Conservation (phyloP, 2,113 vertebrate genomes). For the Serranochromis macrocephalus region DNA sequence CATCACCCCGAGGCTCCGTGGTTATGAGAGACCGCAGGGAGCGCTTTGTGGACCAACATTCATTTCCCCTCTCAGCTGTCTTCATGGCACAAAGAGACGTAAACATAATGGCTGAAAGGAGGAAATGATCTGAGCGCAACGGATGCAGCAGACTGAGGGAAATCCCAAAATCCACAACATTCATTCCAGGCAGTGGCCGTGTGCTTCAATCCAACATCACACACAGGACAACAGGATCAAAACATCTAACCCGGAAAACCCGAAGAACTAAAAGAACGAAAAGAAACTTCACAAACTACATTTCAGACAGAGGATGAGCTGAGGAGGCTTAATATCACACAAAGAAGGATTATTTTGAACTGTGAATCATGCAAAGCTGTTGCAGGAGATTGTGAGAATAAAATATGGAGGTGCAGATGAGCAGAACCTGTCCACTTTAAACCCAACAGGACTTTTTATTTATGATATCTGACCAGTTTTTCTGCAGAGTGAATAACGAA, state of each 20-base stretch:
- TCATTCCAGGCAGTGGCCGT: not conserved
- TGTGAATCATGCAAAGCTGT: not conserved
- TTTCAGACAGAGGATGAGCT: not conserved
- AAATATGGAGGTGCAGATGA: not conserved
- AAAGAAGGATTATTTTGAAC: not conserved
- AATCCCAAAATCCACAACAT: not conserved
- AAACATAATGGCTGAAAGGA: not conserved
- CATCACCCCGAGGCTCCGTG: not conserved
- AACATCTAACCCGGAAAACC: not conserved
- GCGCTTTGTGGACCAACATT: not conserved
- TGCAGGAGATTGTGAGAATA: not conserved
- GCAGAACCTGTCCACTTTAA: not conserved
- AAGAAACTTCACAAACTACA: not conserved
- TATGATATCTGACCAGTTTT: not conserved
- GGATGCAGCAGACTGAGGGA: not conserved
- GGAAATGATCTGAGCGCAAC: not conserved
- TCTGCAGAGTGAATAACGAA: not conserved
- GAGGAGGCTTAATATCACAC: not conserved
- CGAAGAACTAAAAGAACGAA: rapidly evolving
- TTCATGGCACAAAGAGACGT: rapidly evolving
- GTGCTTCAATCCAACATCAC: not conserved
- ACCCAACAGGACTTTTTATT: not conserved
- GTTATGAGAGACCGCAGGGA: rapidly evolving
- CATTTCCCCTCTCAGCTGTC: not conserved
- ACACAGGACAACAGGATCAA: not conserved